These are phyloP conservation scores for Aphrophora alni DNA, from an alignment of 2,888 invertebrate species.

Conservation along the genomic window DNA sequence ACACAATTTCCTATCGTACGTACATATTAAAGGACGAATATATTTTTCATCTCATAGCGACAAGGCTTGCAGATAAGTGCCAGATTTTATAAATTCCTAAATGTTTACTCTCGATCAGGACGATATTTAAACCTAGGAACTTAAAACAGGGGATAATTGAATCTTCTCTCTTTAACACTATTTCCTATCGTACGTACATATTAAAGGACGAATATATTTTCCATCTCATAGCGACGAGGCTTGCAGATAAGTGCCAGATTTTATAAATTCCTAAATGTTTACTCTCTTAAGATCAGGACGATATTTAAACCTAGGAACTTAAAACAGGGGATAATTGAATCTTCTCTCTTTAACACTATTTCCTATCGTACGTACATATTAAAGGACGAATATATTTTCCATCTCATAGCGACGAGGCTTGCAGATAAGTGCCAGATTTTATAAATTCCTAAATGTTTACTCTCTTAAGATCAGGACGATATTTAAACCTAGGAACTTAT, in stretches of 20 bases:
- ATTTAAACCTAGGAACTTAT: neutral
- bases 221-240: neutral
- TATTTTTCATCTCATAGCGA: neutral
- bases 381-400: neutral
- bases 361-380: neutral
- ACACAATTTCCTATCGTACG: neutral
- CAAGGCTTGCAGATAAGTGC: neutral
- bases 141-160: neutral
- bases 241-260: neutral
- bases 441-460: neutral
- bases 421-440: neutral
- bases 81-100: neutral
- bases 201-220: neutral
- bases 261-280: neutral
- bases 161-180: neutral
- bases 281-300: neutral
- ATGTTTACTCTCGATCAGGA: neutral
- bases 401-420: neutral
- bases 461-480: neutral
- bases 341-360: neutral
- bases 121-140: too few species aligned
- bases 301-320: too few species aligned
- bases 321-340: neutral
- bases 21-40: neutral
- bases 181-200: neutral